phyloP scores from a whole-genome alignment of 2,113 vertebrate genomes.

The Callocephalon fimbriatum region DNA sequence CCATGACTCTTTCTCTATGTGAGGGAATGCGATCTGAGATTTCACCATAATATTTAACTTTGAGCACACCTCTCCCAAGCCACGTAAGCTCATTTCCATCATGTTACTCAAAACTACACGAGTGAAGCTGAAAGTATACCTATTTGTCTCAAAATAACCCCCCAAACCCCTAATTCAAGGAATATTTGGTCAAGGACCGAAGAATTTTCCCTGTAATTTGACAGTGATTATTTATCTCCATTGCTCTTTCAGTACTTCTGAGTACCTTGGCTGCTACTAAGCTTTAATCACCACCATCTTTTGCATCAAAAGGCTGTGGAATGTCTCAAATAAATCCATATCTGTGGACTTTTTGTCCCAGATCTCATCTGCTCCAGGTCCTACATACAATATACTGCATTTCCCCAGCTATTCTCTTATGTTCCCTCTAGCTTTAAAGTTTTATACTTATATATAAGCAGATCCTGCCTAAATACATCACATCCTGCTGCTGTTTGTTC shows the following conservation, averaged over 20 bases:
- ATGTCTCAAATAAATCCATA: neutral
- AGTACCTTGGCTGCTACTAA: too few relatives aligned
- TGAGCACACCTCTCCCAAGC: neutral
- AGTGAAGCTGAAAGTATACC: neutral
- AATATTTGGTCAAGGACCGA: neutral
- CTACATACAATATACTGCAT: rapidly evolving
- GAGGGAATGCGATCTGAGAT: neutral
- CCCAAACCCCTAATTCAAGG: neutral
- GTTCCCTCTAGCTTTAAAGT: neutral
- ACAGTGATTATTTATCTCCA: neutral
- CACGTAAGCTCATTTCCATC: rapidly evolving
- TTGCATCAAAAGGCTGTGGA: neutral
- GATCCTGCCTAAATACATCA: neutral
- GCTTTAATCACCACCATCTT: neutral
- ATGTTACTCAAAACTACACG: rapidly evolving
- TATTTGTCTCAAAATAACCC: neutral
- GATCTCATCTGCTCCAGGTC: neutral
- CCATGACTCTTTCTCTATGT: neutral
- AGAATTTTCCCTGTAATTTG: neutral
- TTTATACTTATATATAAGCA: neutral
- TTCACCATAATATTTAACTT: neutral
- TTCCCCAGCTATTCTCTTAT: neutral
- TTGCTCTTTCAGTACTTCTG: neutral
- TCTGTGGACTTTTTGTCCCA: neutral
- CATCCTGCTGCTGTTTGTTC: neutral